Conservation (phyloP, 1,140 invertebrate species). For the Philaenus spumarius region DNA sequence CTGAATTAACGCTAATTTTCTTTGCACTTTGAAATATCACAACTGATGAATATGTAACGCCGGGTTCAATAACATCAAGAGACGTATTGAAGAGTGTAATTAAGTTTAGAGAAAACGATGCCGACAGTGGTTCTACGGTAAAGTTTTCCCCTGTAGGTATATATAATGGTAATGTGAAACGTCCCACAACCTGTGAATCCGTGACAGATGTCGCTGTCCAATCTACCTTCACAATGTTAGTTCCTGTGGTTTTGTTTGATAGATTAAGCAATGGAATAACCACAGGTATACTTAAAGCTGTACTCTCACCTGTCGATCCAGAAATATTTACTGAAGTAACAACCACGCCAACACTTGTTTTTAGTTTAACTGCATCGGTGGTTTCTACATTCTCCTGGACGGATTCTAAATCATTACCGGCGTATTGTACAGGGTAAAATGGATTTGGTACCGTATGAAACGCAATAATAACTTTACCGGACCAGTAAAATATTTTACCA, state of each 20-base stretch:
- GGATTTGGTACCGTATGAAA: neutral
- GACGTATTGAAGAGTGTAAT: neutral
- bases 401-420: too few relatives aligned
- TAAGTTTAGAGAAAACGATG: neutral
- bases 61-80: neutral
- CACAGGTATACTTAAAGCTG: neutral
- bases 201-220: neutral
- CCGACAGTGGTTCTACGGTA: neutral
- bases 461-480: conserved; percentile 7
- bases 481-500: conserved; percentile 14
- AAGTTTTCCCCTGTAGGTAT: neutral
- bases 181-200: neutral
- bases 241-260: neutral
- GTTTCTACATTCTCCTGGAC: too few relatives aligned
- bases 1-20: neutral
- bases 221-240: neutral
- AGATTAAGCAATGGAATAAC: neutral
- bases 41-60: neutral
- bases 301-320: neutral
- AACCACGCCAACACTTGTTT: neutral
- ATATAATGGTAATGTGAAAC: neutral
- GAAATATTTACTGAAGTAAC: neutral
- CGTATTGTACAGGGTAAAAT: neutral
- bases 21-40: neutral
- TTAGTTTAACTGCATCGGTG: neutral